Evolutionary conservation across 2,797 vertebrate species (phyloP).

Genomic region (Tolypeutes matacus): DNA sequence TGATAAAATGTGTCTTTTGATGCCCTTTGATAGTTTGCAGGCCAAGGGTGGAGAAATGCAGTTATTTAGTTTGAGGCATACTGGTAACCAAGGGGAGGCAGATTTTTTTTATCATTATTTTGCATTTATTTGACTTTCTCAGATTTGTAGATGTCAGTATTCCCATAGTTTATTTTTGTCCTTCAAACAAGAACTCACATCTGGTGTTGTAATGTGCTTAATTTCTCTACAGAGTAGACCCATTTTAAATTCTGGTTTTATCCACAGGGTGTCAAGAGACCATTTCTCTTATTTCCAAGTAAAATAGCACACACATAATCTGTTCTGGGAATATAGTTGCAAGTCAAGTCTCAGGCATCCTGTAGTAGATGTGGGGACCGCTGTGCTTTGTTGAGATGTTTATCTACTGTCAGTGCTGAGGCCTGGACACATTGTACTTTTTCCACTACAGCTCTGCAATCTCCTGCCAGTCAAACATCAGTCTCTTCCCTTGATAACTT

Average conservation of each 20-base stretch:
- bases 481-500: not conserved
- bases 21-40: not conserved
- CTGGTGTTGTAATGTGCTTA: conserved; percentile 76
- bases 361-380: not conserved
- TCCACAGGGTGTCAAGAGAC: conserved; percentile 70
- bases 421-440: not conserved
- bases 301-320: conserved; percentile 13
- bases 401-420: not conserved
- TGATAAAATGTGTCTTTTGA: not conserved
- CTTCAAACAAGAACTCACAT: conserved; percentile 72
- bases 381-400: not conserved
- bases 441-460: not conserved
- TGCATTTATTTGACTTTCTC: conserved; percentile 36
- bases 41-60: not conserved
- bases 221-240: conserved; percentile 67
- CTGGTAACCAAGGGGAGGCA: not conserved
- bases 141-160: conserved; percentile 42
- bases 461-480: not conserved
- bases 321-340: not conserved
- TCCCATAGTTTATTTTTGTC: conserved; percentile 71
- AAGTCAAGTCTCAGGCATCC: not conserved
- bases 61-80: not conserved
- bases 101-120: not conserved
- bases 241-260: conserved; percentile 73
- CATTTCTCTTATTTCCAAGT: conserved; percentile 55